A percentile compares a stretch with the other conserved stretches of the same genome.
These are phyloP conservation scores for Plagodis pulveraria DNA, from an alignment of 2,888 invertebrate species.

Conservation along the genomic window DNA sequence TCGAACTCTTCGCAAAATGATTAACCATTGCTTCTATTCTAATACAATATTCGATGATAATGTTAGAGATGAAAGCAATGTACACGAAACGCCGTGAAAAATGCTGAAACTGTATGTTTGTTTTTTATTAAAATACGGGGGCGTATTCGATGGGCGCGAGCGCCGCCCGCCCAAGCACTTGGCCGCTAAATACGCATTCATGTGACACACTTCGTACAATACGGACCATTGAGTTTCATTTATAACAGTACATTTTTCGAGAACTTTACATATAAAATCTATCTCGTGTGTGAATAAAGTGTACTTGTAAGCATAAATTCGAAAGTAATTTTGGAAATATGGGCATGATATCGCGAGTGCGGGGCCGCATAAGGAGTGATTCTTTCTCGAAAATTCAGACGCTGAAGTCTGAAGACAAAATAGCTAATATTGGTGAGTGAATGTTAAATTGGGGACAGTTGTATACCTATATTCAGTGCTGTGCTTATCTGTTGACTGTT, in stretches of 20 bases:
- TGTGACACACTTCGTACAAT: constrained; percentile 58
- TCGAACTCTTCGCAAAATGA: constrained; percentile 3
- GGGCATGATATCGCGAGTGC: constrained; percentile 90
- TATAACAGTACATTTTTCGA: constrained; percentile 28
- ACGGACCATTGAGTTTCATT: constrained; percentile 45
- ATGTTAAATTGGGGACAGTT: background rate
- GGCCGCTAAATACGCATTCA: constrained; percentile 71
- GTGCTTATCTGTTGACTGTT: no score
- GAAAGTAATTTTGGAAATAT: constrained; percentile 57
- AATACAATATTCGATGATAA: background rate
- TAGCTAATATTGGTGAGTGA: constrained; percentile 87
- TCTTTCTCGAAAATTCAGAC: constrained; percentile 87
- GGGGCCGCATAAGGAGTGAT: constrained; percentile 87
- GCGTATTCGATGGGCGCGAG: constrained; percentile 49
- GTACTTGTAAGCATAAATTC: constrained; percentile 14
- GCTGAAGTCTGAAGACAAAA: constrained; percentile 87
- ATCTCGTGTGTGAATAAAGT: constrained; percentile 28
- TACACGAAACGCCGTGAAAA: constrained; percentile 18
- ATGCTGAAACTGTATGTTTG: constrained; percentile 16
- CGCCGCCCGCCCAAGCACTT: constrained; percentile 62
- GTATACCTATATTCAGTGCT: no score
- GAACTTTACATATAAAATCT: constrained; percentile 16
- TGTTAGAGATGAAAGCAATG: constrained; percentile 40
- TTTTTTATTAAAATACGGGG: constrained; percentile 28
- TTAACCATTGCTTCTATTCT: constrained; percentile 39